Percentiles rank a stretch among this genome's conserved stretches.
Evolutionary conservation across 2,797 vertebrate species (phyloP).

Genomic region (Xiphophorus birchmanni): DNA sequence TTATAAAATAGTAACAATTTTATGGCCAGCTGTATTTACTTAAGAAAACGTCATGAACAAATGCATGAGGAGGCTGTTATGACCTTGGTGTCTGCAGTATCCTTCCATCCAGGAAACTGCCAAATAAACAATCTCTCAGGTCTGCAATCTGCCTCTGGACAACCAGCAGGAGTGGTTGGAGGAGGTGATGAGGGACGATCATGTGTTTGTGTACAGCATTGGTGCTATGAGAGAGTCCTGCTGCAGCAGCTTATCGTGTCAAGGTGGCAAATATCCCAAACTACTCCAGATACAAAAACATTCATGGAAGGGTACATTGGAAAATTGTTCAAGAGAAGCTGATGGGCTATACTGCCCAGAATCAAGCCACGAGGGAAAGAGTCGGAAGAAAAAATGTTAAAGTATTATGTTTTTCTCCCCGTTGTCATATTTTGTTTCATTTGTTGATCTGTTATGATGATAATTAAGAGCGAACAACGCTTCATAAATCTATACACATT

Average conservation of each 20-base stretch:
- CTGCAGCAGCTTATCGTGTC: constrained; percentile 51
- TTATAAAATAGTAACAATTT: not conserved
- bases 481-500: not conserved
- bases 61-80: constrained; percentile 13
- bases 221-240: constrained; percentile 21
- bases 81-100: constrained; percentile 57
- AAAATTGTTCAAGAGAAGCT: constrained; percentile 22
- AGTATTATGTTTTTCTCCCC: not conserved
- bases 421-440: not conserved
- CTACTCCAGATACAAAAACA: constrained; percentile 42
- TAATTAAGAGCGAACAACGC: not conserved
- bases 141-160: constrained; percentile 57
- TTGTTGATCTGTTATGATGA: not conserved
- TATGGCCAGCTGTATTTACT: not conserved
- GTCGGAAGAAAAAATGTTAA: not conserved
- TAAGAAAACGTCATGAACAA: constrained; percentile 3
- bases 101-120: constrained; percentile 37
- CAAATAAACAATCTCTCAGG: constrained; percentile 50
- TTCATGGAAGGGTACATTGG: constrained; percentile 33
- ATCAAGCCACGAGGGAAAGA: constrained; percentile 4
- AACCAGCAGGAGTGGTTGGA: constrained; percentile 44
- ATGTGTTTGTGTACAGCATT: constrained; percentile 21
- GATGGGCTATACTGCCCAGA: constrained; percentile 27
- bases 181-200: constrained; percentile 52
- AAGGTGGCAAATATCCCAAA: constrained; percentile 67